These are phyloP conservation scores for Sciurus vulgaris DNA, from an alignment of 2,797 vertebrate genomes.

Conservation along the genomic window DNA sequence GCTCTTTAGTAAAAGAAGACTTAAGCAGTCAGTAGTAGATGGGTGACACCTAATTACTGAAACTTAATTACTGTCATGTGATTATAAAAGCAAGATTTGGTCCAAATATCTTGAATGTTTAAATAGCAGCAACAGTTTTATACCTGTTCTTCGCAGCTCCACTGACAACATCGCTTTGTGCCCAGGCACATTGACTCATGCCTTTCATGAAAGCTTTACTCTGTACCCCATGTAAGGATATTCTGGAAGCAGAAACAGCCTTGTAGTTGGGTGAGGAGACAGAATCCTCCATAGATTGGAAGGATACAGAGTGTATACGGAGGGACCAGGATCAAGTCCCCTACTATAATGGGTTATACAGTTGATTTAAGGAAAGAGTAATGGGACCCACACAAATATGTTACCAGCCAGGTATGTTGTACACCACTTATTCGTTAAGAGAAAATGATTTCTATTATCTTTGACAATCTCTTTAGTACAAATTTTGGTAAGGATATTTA, in stretches of 20 bases:
- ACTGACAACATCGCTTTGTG: background rate
- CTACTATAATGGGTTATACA: background rate
- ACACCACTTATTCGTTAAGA: background rate
- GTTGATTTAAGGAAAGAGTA: background rate
- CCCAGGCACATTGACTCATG: background rate
- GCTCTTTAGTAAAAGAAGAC: background rate
- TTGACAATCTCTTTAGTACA: background rate
- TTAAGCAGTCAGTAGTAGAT: background rate
- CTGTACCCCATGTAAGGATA: background rate
- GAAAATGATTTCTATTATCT: background rate
- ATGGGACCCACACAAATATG: rapidly evolving
- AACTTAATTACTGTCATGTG: background rate
- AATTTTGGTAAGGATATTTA: background rate
- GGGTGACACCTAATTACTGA: background rate
- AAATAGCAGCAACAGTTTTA: background rate
- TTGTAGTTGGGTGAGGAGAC: background rate
- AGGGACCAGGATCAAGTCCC: background rate
- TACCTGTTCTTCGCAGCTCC: background rate
- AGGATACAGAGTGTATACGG: background rate
- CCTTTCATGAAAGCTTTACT: background rate
- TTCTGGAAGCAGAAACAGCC: background rate
- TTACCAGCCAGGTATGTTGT: background rate
- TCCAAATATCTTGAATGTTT: background rate
- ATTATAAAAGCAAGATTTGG: background rate
- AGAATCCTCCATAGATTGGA: background rate